These are phyloP conservation scores for Naja naja DNA, from an alignment of 2,113 vertebrate species.

Conservation along the genomic window DNA sequence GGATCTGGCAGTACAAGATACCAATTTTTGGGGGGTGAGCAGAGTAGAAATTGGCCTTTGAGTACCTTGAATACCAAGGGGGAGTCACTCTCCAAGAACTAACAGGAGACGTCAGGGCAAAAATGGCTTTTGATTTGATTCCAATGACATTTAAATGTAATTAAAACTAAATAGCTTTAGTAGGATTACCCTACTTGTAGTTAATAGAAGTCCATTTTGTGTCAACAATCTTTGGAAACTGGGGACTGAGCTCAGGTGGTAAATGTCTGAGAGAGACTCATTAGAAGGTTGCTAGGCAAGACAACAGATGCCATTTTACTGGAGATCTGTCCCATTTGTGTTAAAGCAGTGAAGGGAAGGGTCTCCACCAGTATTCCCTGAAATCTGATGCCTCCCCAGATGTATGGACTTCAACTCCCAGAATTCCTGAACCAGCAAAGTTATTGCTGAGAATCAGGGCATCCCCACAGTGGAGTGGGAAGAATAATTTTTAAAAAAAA, in stretches of 20 bases:
- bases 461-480: neutral
- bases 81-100: neutral
- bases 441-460: neutral
- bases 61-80: neutral
- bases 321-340: neutral
- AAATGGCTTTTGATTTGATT: neutral
- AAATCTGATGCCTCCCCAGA: neutral
- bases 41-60: neutral
- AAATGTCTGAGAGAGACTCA: neutral
- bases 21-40: neutral
- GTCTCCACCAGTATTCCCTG: neutral
- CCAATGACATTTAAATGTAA: neutral
- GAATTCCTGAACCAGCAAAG: neutral
- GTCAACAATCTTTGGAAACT: neutral
- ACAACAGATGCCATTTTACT: neutral
- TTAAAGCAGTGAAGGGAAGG: neutral
- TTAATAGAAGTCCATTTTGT: neutral
- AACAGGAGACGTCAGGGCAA: neutral
- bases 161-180: neutral
- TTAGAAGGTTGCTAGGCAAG: neutral
- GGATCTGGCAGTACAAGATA: neutral
- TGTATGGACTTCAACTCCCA: neutral
- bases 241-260: neutral
- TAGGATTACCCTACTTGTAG: neutral
- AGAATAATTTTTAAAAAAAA: neutral